Evolutionary conservation across 2,797 vertebrate species (phyloP), one percentile per base, ranked within the genome.

Genomic region (Artibeus jamaicensis): DNA sequence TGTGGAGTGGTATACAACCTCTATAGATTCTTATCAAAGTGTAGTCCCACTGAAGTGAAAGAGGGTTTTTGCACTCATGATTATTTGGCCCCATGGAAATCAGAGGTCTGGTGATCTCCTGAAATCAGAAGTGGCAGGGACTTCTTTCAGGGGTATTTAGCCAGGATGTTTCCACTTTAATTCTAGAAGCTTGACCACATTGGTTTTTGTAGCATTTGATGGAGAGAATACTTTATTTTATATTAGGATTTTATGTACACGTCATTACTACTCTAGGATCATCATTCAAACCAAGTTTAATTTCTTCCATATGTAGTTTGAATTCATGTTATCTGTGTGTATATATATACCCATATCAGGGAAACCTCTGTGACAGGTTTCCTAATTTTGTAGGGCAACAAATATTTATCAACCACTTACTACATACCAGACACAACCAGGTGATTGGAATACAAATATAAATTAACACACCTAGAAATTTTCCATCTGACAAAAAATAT

Each of bases 1-100:
- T 46, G 39, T 11, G 10, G 37, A 18, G 0, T 0, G 4, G 29
- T 9, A 9, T 1, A 0, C 42, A 16, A 14, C 1, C 2, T 0
- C 71, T 44, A 15, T 0, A 22, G 67, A 19, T 11, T 5, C 21
- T 29, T 9, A 6, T 0, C 16, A 26, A 15, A 5, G 6, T 9
- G 0, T 16, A 5, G 10, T 14, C 32, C 37, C 9, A 2, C 39
- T 9, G 1, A 9, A 16, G 12, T 19, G 53, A 37, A 42, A 22
- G 8, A 0, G 0, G 1, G 21, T 3, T 57, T 37, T 59, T 70
- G 22, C 26, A n/a, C 5, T 5, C 55, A 7, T 0, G 5, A 32
- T 8, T 46, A 6, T 73, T 62, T 57, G 6, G 21, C 74, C 9
- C 8, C 1, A 7, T 1, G 46, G 48, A 29, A 73, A 3, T 55